phyloP scores from a whole-genome alignment of 2,888 invertebrate genomes.

The Lycaena phlaeas region DNA sequence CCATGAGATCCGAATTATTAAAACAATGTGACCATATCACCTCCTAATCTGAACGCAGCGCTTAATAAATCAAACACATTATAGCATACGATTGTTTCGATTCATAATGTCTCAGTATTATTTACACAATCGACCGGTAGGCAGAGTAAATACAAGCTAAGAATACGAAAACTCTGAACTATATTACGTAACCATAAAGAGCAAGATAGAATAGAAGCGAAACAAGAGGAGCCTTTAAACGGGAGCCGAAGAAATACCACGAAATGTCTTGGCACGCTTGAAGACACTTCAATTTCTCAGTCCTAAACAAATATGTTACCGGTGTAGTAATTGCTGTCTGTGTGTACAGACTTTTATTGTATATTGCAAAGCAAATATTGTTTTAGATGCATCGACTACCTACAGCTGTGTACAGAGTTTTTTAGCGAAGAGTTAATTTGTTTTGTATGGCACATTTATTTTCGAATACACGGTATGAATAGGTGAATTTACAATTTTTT shows the following conservation, averaged over 20 bases:
- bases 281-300: constrained; percentile 68
- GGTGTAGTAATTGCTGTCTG: constrained; percentile 64
- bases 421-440: constrained; percentile 54
- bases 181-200: not conserved
- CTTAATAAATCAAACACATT: constrained; percentile 65
- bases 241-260: constrained; percentile 44
- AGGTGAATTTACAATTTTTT: no score
- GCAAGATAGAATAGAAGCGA: constrained; percentile 3
- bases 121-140: constrained; percentile 51
- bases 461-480: not conserved
- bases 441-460: not conserved
- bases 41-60: constrained; percentile 19
- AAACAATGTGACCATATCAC: no score
- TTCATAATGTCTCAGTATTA: constrained; percentile 63
- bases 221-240: constrained; percentile 14
- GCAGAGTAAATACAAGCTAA: constrained; percentile 21
- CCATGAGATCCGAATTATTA: no score
- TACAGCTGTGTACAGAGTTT: constrained; percentile 48
- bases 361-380: constrained; percentile 67
- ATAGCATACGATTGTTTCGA: constrained; percentile 53
- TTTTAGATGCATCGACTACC: constrained; percentile 61
- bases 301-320: constrained; percentile 71
- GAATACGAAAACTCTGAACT: not conserved
- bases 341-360: constrained; percentile 71
- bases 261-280: constrained; percentile 61